Evolutionary conservation across 2,797 vertebrate genomes (phyloP).

Genomic region (Paramormyrops hopkinsi): DNA sequence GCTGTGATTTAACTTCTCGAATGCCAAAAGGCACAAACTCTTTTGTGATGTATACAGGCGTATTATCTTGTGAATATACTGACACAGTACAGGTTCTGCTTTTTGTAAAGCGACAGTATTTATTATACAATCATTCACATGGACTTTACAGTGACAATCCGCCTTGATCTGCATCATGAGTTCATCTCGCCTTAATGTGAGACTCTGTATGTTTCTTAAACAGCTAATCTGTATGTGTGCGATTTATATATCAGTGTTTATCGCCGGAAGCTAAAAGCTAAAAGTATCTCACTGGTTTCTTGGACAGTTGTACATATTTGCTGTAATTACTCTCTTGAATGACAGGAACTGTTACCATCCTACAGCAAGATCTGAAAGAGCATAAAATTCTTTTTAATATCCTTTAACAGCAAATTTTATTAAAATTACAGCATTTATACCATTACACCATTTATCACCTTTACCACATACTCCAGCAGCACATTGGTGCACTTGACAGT

Average conservation of each 20-base stretch:
- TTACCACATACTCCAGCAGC: neutral
- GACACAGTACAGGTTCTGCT: neutral
- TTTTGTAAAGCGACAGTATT: neutral
- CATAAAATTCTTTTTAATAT: neutral
- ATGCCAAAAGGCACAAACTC: neutral
- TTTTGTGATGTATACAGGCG: neutral
- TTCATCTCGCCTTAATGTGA: neutral
- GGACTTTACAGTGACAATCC: neutral
- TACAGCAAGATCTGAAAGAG: conserved; percentile 5
- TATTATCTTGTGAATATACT: neutral
- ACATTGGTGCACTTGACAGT: neutral
- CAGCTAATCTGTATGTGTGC: neutral
- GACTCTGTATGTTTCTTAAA: neutral
- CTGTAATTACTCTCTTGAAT: neutral
- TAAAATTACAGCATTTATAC: neutral
- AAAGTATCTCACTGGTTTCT: neutral
- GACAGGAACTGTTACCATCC: neutral
- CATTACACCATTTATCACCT: neutral
- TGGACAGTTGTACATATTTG: neutral
- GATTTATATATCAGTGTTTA: neutral
- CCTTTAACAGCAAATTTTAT: neutral
- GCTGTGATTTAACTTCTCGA: neutral
- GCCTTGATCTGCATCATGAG: neutral
- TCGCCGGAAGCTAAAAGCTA: neutral
- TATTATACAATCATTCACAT: neutral